Base-by-base conservation (phyloP, 1,140 invertebrate genomes). In the Pararge aegeria region DNA sequence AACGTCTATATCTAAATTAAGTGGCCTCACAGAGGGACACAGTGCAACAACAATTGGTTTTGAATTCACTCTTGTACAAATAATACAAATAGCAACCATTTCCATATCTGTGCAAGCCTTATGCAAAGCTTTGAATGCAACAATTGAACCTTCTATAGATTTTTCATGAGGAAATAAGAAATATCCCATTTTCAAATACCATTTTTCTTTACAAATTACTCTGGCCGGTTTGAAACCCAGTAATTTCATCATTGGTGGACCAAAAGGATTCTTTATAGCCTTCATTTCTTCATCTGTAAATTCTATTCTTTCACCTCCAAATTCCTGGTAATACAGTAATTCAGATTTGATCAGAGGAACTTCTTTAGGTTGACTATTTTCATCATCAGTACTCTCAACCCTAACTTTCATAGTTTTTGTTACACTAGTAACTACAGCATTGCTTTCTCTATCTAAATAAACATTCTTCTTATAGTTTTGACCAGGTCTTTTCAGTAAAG, bases 111-210 rank as follows among this genome's bases (percentile, higher is more conserved):
- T 59, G 61, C 84, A 89, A 61, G 87, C 87, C 61, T 80, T 67
- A 63, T 89, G 73, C 30, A 89, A 65, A 37, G 82, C 84, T 65
- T 78, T 87, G 55, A 87, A 87, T 55, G 83, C 79, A 29, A 78
- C 55, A 29, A 71, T 84, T 15, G 87, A 89, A 12, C 83, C 85
- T 80, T 88, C 82, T 65, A 89, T 74, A 37, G 61, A 58, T 44
- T 55, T 72, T 71, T 89, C 87, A 81, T 78, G 83, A 27, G 87
- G 83, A 71, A 77, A 89, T 46, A 89, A 70, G 55, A 88, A 89
- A 27, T 84, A 79, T 38, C 80, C 68, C 51, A 68, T 54, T 75
- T 87, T 87, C 2, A 82, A 62, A 65, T 73, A 88, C 79, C 87
- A 89, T 66, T 87, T 89, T 52, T 88, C 80, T 67, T 88, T 89